Base-by-base conservation (phyloP, 2,797 vertebrate genomes). In the Crocidura indochinensis region DNA sequence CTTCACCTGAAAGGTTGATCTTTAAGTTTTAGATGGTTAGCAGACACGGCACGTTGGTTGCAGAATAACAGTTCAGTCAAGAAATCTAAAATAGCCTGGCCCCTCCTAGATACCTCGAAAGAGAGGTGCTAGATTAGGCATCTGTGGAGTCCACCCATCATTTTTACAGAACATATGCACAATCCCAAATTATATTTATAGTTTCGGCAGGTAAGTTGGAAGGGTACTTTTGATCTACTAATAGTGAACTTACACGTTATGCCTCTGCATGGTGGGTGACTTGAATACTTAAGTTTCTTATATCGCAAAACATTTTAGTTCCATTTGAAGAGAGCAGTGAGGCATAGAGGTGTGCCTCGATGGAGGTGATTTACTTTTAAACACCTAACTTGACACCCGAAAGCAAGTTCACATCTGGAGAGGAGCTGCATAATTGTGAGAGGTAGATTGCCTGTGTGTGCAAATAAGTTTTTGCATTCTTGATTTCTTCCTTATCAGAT, bases 161-260 rank as follows among this genome's bases (percentile, higher is more conserved):
- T 53, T 90, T 90, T 91, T 94, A 64, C 81, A 96, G 92, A 96
- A 94, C 65, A 56, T 68, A 53, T 95, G 67, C 88, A 92, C 87
- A 89, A 77, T 60, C 87, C 90, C 92, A 88, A 94, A 44, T 90
- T 95, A 53, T 87, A 72, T 92, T 75, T 94, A 95, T 87, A 95
- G 87, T 94, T 31, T 90, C 94, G 74, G 91, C 95, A 96, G 95
- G 93, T 97, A 97, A 96, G 91, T 96, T 96, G 87, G 82, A 94
- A 95, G 84, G 76, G 83, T 91, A 94, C 90, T 95, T 94, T 92
- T 72, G 83, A 95, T 88, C 56, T 93, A 5, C 93, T 94, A 87
- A 87, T 94, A 89, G 74, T 92, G 87, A 93, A 85, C 86, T 93
- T 67, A 89, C 73, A 88, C n/a, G 90, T 84, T 94, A 95, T 88